Evolutionary conservation across 1,140 invertebrate genomes (phyloP).

Genomic region (Danaus plexippus): DNA sequence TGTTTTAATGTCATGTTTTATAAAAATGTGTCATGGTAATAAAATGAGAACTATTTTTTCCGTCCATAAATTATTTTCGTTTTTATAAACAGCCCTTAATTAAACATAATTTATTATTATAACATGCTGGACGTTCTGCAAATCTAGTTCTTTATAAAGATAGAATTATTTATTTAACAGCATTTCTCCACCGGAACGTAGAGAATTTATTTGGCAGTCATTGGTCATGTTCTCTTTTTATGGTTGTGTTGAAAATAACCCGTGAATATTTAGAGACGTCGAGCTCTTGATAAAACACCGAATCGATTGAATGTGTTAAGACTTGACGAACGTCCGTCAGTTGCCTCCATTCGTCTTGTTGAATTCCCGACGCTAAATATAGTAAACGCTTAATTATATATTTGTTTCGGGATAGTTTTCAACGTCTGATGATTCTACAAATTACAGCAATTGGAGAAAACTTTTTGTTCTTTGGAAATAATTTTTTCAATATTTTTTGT

Average conservation of each 20-base stretch:
- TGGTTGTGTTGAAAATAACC: constrained; percentile 31
- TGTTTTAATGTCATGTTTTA: constrained; percentile 4
- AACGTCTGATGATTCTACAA: no score
- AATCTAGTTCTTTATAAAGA: constrained; percentile 58
- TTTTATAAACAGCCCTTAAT: constrained; percentile 24
- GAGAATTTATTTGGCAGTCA: constrained; percentile 25
- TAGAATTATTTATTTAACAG: constrained; percentile 40
- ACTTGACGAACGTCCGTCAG: constrained; percentile 16
- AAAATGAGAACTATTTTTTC: constrained; percentile 1
- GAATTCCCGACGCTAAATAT: neutral
- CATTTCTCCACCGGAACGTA: constrained; percentile 32
- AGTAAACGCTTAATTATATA: no score
- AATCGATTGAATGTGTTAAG: constrained; percentile 16
- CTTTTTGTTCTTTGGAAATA: no score
- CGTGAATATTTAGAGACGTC: constrained; percentile 20
- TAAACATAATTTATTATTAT: constrained; percentile 42
- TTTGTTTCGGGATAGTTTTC: no score
- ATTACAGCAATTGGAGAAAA: no score
- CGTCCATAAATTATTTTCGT: neutral
- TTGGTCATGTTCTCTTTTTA: constrained; percentile 25
- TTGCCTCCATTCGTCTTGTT: constrained; percentile 10
- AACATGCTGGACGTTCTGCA: constrained; percentile 40
- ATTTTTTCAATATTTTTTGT: no score
- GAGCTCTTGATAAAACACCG: constrained; percentile 6
- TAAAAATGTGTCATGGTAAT: neutral